These are phyloP conservation scores for Thalassaphorura encarpata DNA, from an alignment of 1,140 invertebrate species.

Conservation along the genomic window DNA sequence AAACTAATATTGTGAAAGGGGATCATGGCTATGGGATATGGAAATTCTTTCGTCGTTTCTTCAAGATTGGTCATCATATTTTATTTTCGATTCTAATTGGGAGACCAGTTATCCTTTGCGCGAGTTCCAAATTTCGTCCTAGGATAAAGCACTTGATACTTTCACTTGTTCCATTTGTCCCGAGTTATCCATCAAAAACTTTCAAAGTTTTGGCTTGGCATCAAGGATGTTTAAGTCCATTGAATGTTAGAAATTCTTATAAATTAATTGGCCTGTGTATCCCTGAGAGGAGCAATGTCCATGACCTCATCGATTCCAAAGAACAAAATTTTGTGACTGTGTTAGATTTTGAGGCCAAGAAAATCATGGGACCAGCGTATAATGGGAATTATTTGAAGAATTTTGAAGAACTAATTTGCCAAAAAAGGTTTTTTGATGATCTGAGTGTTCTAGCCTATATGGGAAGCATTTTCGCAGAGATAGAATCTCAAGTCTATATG, in stretches of 20 bases:
- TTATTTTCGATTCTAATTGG: conserved; percentile 34
- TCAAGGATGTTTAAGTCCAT: conserved; percentile 31
- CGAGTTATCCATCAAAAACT: conserved; percentile 14
- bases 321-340: conserved; percentile 28
- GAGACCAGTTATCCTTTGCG: conserved; percentile 32
- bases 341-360: conserved; percentile 21
- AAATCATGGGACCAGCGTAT: conserved; percentile 26
- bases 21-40: conserved; percentile 28
- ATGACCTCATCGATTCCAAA: conserved; percentile 31
- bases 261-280: conserved; percentile 34
- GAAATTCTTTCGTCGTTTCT: conserved; percentile 31
- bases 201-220: conserved; percentile 33
- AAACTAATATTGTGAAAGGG: conserved; percentile 13
- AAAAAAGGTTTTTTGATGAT: conserved; percentile 24
- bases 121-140: conserved; percentile 11
- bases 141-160: conserved; percentile 25
- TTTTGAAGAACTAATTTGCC: conserved; percentile 17
- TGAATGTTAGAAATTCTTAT: conserved; percentile 25
- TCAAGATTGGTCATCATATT: conserved; percentile 31
- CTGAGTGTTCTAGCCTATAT: conserved; percentile 19
- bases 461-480: conserved; percentile 23
- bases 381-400: conserved; percentile 18
- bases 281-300: conserved; percentile 32
- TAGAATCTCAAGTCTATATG: conserved; percentile 26
- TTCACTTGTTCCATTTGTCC: conserved; percentile 19